phyloP scores from a whole-genome alignment of 2,113 vertebrate genomes.

The Dolichotis patagonum region DNA sequence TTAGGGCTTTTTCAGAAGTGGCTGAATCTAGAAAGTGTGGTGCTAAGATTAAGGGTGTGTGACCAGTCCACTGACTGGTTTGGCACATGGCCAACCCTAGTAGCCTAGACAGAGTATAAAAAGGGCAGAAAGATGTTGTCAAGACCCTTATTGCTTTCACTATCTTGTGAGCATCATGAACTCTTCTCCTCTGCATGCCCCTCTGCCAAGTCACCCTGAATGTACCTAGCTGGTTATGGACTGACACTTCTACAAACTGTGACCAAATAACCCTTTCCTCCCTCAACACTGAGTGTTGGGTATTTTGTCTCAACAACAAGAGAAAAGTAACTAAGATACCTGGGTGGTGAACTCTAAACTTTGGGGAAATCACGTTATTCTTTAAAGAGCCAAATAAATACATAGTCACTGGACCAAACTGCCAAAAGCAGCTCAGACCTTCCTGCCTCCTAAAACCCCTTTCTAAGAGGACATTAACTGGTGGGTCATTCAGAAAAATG shows the following conservation, averaged over 20 bases:
- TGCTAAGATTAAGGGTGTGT: neutral
- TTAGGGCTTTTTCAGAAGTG: neutral
- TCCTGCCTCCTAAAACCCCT: conserved; percentile 34
- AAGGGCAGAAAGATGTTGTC: neutral
- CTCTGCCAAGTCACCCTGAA: neutral
- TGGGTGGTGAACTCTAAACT: conserved; percentile 50
- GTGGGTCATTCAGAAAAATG: conserved; percentile 64
- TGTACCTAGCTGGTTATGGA: neutral
- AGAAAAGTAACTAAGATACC: neutral
- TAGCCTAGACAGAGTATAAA: neutral
- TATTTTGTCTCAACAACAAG: too few species aligned
- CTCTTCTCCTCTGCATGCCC: neutral
- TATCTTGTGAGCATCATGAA: neutral
- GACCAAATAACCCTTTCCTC: too few species aligned
- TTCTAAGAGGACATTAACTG: conserved; percentile 59
- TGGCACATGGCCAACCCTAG: neutral
- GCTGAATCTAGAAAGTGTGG: neutral
- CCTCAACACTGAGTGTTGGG: too few species aligned
- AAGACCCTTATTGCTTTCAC: neutral
- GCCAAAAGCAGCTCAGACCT: neutral
- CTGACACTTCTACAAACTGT: neutral
- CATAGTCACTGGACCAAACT: conserved; percentile 11
- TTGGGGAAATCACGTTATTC: conserved; percentile 14
- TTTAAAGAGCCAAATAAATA: conserved; percentile 62
- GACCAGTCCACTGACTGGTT: neutral